phyloP scores from a whole-genome alignment of 2,113 vertebrate species.

The Toxotes jaculatrix region DNA sequence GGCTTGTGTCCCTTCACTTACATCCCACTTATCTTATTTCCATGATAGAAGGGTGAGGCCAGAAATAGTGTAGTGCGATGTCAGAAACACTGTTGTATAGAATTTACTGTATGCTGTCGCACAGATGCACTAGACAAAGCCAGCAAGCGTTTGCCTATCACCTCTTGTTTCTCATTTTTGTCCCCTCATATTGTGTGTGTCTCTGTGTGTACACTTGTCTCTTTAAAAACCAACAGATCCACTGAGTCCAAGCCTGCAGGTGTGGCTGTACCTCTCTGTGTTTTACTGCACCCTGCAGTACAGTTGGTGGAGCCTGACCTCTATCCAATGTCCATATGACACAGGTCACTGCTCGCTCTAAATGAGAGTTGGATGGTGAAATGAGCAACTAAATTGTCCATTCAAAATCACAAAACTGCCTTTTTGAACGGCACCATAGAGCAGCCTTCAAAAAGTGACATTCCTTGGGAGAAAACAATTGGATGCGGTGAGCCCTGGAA shows the following conservation, averaged over 20 bases:
- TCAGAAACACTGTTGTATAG: slow-evolving; percentile 16
- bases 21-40: slow-evolving; percentile 52
- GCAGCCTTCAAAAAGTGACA: slow-evolving; percentile 54
- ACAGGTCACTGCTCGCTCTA: slow-evolving; percentile 75
- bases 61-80: slow-evolving; percentile 51
- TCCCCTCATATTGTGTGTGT: slow-evolving; percentile 21
- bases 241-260: slow-evolving; percentile 17
- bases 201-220: slow-evolving; percentile 10
- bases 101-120: slow-evolving; percentile 50
- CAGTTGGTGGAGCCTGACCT: slow-evolving; percentile 64
- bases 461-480: slow-evolving; percentile 63
- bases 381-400: slow-evolving; percentile 75
- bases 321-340: slow-evolving; percentile 64
- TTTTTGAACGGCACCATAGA: slow-evolving; percentile 54
- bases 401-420: slow-evolving; percentile 71
- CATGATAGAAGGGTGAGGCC: slow-evolving; percentile 47
- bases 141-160: slow-evolving; percentile 44
- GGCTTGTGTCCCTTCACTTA: slow-evolving; percentile 48
- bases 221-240: slow-evolving; percentile 18
- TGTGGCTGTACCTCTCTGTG: slow-evolving; percentile 18
- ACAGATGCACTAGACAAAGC: slow-evolving; percentile 32
- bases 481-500: slow-evolving; percentile 50
- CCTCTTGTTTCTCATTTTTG: slow-evolving; percentile 30
- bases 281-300: slow-evolving; percentile 57
- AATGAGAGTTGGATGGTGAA: slow-evolving; percentile 66